Conservation (phyloP, 1,140 invertebrate species). For the Diachasma alloeum region DNA sequence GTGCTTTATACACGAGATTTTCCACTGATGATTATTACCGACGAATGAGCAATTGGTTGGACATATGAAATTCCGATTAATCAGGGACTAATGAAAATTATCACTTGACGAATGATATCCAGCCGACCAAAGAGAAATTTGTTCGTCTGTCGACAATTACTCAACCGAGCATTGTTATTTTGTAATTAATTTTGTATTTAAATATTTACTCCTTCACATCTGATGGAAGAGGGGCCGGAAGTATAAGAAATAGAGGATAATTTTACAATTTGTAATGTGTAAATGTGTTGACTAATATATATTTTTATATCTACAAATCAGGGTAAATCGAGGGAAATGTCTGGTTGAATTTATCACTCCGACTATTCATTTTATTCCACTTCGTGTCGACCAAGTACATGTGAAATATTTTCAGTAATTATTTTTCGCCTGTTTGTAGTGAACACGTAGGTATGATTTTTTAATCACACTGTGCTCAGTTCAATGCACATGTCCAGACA, state of each 20-base stretch:
- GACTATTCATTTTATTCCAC: not conserved
- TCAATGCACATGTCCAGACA: not conserved
- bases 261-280: conserved; percentile 16
- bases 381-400: not conserved
- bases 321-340: not conserved
- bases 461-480: not conserved
- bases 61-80: not conserved
- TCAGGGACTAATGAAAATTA: not conserved
- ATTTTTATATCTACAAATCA: conserved; percentile 54
- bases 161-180: not conserved
- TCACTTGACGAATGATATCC: not conserved
- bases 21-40: not conserved
- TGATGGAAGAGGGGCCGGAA: not conserved
- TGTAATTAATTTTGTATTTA: not conserved
- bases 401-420: not conserved
- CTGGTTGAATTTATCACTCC: no score
- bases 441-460: not conserved
- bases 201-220: not conserved
- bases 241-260: not conserved
- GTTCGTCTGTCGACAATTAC: not conserved
- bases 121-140: conserved; percentile 23
- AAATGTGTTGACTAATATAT: conserved; percentile 37
- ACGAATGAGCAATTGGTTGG: not conserved
- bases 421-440: not conserved
- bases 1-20: not conserved